Evolutionary conservation across 2,113 vertebrate species (phyloP), one percentile per base, ranked within the genome.

Genomic region (Fukomys damarensis): DNA sequence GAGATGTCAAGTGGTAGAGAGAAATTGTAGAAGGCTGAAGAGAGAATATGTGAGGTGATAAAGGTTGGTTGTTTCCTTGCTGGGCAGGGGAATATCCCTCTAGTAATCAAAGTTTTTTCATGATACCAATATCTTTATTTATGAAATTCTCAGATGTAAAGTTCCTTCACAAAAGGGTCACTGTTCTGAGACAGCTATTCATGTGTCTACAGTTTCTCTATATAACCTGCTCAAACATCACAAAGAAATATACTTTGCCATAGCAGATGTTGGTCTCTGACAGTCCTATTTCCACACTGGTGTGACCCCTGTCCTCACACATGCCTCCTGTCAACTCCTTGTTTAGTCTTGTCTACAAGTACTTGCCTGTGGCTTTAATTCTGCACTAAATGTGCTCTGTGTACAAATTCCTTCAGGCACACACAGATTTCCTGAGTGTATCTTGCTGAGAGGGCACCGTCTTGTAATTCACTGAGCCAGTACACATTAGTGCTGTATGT

Each of bases 201-300:
- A 3, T 28, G 1, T n/a, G n/a, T 41, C 22, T 72, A 20, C 1
- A 43, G 41, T 86, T 81, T 80, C 41, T 81, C 20, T 28, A 72
- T 68, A 61, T 28, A 81, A 65, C 1, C 22, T 79, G 20, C 13
- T 61, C 26, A 91, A 32, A 83, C 12, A 76, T 24, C 7, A 3
- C 17, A 52, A 5, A 68, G 52, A 81, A 81, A 16, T 86, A 30
- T 20, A 28, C 63, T 13, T 41, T 7, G 0, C 1, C 2, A 32
- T 24, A 12, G 8, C 2, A 41, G 17, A 32, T 24, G 24, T 7
- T 30, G 17, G 30, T 46, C 4, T 82, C 11, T 65, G 52, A 56
- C 4, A 63, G 6, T 38, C 1, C 5, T 43, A 26, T 41, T 82
- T n/a, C 17, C 7, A 59, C n/a, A 26, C 0, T 0, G 2, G 4